phyloP scores from a whole-genome alignment of 2,113 vertebrate species.

The Perca flavescens region DNA sequence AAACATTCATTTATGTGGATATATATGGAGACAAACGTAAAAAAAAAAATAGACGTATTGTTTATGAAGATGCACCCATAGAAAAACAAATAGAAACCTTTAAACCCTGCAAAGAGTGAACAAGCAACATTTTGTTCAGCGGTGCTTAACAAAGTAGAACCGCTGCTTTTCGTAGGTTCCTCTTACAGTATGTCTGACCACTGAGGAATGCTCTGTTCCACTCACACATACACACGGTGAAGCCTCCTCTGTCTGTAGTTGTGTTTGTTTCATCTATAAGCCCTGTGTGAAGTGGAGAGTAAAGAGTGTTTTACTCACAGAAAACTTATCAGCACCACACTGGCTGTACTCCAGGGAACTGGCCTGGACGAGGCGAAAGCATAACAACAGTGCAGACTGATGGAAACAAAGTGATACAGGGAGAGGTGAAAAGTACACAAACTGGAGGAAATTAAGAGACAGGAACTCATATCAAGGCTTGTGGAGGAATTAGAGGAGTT shows the following conservation, averaged over 20 bases:
- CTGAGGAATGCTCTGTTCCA: constrained; percentile 58
- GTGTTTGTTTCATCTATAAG: constrained; percentile 73
- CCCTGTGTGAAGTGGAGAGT: constrained; percentile 77
- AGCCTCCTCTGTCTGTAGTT: constrained; percentile 60
- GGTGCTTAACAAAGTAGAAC: constrained; percentile 32
- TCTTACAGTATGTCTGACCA: constrained; percentile 28
- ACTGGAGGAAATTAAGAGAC: constrained; percentile 42
- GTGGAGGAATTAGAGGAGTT: constrained; percentile 20
- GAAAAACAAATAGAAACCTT: constrained; percentile 18
- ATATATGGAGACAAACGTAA: not conserved
- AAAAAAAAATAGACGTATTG: not conserved
- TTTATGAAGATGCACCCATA: not conserved
- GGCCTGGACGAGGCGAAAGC: constrained; percentile 43
- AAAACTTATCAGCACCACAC: constrained; percentile 56
- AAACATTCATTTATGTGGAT: not conserved
- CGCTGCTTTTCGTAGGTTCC: constrained; percentile 53
- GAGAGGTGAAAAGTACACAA: constrained; percentile 32
- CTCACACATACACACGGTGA: constrained; percentile 39
- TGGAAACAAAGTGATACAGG: constrained; percentile 21
- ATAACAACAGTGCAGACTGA: constrained; percentile 23
- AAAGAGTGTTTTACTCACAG: constrained; percentile 69
- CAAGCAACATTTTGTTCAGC: constrained; percentile 43
- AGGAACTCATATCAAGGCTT: constrained; percentile 30
- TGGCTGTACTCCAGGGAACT: constrained; percentile 65
- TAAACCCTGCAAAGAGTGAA: not conserved